phyloP scores from a whole-genome alignment of 2,888 invertebrate genomes.

The Thysanoteuthis rhombus region DNA sequence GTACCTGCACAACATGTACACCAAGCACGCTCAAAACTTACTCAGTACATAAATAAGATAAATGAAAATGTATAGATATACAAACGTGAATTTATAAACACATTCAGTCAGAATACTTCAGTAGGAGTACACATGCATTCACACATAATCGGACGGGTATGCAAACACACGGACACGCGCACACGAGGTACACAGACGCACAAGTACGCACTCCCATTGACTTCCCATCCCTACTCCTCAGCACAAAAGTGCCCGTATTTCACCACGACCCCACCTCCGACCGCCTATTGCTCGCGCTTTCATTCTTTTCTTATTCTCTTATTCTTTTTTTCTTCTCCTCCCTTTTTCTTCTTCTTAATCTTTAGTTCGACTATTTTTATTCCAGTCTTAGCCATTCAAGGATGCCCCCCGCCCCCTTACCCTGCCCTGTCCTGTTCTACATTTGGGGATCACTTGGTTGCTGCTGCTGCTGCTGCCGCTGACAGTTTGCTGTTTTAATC shows the following conservation, averaged over 20 bases:
- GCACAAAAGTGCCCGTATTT: background rate
- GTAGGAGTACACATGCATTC: too few relatives aligned
- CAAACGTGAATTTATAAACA: too few relatives aligned
- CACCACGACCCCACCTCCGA: too few relatives aligned
- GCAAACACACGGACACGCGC: background rate
- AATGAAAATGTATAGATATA: too few relatives aligned
- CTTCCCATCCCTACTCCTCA: background rate
- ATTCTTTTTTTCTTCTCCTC: background rate
- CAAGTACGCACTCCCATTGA: background rate
- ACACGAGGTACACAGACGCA: too few relatives aligned
- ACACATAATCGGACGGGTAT: background rate
- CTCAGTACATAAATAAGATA: too few relatives aligned
- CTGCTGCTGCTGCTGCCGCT: background rate
- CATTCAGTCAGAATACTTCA: too few relatives aligned
- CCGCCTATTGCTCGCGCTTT: background rate
- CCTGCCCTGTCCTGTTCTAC: background rate
- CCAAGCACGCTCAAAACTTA: too few relatives aligned
- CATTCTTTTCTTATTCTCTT: background rate
- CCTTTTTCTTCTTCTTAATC: background rate
- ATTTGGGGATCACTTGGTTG: background rate
- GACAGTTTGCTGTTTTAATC: too few relatives aligned
- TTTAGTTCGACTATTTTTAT: background rate
- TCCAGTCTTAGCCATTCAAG: background rate
- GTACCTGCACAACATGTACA: too few relatives aligned
- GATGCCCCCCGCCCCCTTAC: too few relatives aligned